phyloP scores from a whole-genome alignment of 2,888 invertebrate species.

The Drosophila cognata region DNA sequence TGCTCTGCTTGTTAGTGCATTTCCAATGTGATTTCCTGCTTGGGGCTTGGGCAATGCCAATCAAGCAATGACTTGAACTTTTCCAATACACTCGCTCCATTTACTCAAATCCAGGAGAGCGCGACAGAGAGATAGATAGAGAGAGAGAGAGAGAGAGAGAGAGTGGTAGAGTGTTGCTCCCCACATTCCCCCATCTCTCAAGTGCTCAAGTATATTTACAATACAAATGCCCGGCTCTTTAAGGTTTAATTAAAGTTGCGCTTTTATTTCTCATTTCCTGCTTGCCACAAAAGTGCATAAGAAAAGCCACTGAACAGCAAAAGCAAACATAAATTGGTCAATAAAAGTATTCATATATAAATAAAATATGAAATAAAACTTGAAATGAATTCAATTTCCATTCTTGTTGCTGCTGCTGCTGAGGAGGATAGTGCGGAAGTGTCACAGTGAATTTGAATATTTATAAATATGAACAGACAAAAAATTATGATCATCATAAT shows the following conservation, averaged over 20 bases:
- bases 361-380: conserved; percentile 47
- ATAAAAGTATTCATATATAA: conserved; percentile 35
- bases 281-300: conserved; percentile 45
- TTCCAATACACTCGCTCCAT: conserved; percentile 49
- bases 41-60: conserved; percentile 58
- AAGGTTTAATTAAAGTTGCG: conserved; percentile 67
- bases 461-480: conserved; percentile 50
- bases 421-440: conserved; percentile 25
- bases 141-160: neutral
- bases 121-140: neutral
- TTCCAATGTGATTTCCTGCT: conserved; percentile 66
- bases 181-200: neutral
- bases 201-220: conserved; percentile 23
- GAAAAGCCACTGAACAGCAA: conserved; percentile 14
- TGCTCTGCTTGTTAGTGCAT: conserved; percentile 28
- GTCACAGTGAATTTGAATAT: conserved; percentile 47
- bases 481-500: conserved; percentile 47
- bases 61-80: conserved; percentile 68
- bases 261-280: conserved; percentile 71
- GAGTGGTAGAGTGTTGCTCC: neutral
- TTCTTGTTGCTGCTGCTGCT: conserved; percentile 4
- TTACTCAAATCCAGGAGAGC: conserved; percentile 14
- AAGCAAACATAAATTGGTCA: conserved; percentile 16
- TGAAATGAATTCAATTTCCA: conserved; percentile 28
- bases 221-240: conserved; percentile 39